phyloP scores from a whole-genome alignment of 2,797 vertebrate species.

The Sebastes matsubarae region DNA sequence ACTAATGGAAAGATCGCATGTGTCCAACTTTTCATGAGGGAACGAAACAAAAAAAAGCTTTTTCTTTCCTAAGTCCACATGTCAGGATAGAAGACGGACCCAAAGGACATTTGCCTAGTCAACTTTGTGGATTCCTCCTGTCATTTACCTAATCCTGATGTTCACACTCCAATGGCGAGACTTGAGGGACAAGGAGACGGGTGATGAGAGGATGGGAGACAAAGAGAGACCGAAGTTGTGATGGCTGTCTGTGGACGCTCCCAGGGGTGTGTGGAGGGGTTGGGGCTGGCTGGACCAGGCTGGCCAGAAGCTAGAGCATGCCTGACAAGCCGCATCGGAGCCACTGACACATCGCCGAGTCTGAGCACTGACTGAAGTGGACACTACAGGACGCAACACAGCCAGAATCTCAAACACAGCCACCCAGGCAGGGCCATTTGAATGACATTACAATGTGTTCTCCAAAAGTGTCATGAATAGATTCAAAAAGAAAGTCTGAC shows the following conservation, averaged over 20 bases:
- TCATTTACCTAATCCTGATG: constrained; percentile 77
- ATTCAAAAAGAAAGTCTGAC: constrained; percentile 18
- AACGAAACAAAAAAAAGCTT: background rate
- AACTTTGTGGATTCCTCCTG: constrained; percentile 66
- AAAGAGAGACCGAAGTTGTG: constrained; percentile 64
- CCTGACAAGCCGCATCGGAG: constrained; percentile 83
- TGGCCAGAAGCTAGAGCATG: constrained; percentile 73
- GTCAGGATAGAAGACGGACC: constrained; percentile 55
- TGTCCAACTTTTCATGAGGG: constrained; percentile 27
- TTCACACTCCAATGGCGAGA: constrained; percentile 75
- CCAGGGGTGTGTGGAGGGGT: constrained; percentile 66
- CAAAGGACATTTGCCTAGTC: constrained; percentile 68
- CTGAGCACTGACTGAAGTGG: constrained; percentile 73
- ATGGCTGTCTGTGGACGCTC: constrained; percentile 77
- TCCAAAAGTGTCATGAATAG: constrained; percentile 27
- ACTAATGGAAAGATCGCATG: background rate
- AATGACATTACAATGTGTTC: constrained; percentile 44
- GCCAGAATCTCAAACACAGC: constrained; percentile 72
- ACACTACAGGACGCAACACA: constrained; percentile 62
- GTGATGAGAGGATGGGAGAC: constrained; percentile 73
- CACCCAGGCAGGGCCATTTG: constrained; percentile 55
- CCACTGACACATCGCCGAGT: constrained; percentile 76
- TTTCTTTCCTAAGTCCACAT: constrained; percentile 34
- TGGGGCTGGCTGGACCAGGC: constrained; percentile 66
- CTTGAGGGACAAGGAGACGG: constrained; percentile 73